These are phyloP conservation scores for Drosophila littoralis DNA, from an alignment of 1,140 invertebrate genomes.

Conservation along the genomic window DNA sequence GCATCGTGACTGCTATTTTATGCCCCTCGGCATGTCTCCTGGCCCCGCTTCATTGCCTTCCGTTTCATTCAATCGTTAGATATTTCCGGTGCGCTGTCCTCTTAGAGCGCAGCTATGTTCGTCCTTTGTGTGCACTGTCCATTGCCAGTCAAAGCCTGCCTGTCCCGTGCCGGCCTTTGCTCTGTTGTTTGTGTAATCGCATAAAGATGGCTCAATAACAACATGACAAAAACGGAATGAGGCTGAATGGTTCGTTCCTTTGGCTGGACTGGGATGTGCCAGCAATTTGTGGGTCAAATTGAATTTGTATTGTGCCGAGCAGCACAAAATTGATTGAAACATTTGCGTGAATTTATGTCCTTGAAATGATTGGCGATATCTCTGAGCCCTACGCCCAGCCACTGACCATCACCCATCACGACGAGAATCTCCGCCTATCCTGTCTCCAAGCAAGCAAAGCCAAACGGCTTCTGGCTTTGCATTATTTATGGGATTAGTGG, in stretches of 20 bases:
- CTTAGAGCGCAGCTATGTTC: constrained; percentile 63
- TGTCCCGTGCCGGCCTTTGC: constrained; percentile 30
- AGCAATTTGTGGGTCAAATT: constrained; percentile 82
- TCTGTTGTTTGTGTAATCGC: constrained; percentile 74
- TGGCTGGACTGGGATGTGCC: constrained; percentile 51
- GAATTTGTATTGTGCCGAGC: constrained; percentile 78
- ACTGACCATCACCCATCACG: constrained; percentile 10
- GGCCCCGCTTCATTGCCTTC: constrained; percentile 20
- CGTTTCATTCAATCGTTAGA: constrained; percentile 78
- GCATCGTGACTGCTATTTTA: constrained; percentile 22
- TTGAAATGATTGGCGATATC: constrained; percentile 79
- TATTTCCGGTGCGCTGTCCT: constrained; percentile 78
- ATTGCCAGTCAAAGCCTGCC: constrained; percentile 30
- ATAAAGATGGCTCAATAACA: constrained; percentile 81
- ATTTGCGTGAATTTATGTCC: constrained; percentile 82
- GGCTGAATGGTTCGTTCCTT: constrained; percentile 32
- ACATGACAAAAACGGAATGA: constrained; percentile 49
- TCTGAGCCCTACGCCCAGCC: constrained; percentile 35
- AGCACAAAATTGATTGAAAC: constrained; percentile 80
- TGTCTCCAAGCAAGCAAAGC: constrained; percentile 25
- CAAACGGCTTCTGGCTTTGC: constrained; percentile 42
- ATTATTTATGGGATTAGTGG: constrained; percentile 80
- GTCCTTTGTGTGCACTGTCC: constrained; percentile 68
- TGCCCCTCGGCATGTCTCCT: constrained; percentile 8
- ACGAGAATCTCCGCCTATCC: neutral